Evolutionary conservation across 2,113 vertebrate species (phyloP).

Genomic region (Alces alces): DNA sequence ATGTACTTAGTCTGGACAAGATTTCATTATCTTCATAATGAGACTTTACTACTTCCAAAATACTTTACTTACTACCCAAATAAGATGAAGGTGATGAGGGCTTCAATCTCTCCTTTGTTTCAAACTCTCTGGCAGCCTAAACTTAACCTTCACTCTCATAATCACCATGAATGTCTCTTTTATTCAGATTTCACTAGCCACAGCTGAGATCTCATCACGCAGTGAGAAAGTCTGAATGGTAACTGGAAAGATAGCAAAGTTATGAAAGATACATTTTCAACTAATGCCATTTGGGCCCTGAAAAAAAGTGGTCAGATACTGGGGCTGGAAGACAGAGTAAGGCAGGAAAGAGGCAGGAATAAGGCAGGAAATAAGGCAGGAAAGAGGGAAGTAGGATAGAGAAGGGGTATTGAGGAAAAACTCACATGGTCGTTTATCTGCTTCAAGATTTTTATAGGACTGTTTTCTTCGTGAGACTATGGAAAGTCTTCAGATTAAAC

Average conservation of each 20-base stretch:
- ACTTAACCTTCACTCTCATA: neutral
- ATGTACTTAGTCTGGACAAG: neutral
- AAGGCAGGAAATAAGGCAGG: neutral
- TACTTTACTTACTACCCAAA: constrained; percentile 24
- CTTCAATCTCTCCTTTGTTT: constrained; percentile 34
- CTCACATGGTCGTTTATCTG: neutral
- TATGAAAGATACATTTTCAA: constrained; percentile 14
- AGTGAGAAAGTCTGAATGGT: neutral
- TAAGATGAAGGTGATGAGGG: neutral
- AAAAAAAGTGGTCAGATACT: neutral
- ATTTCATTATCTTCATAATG: neutral
- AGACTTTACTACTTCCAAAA: constrained; percentile 23
- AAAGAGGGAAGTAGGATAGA: neutral
- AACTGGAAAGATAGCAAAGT: neutral
- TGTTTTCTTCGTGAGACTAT: neutral
- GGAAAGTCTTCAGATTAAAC: neutral
- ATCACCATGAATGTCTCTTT: neutral
- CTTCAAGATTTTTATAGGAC: neutral
- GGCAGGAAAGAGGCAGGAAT: neutral
- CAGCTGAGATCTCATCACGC: neutral
- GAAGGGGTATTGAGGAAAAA: neutral
- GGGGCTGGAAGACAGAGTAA: neutral
- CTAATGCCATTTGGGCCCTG: neutral
- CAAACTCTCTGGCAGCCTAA: neutral
- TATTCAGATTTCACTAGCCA: neutral